Evolutionary conservation across 2,797 vertebrate genomes (phyloP).

Genomic region (Acropternis orthonyx): DNA sequence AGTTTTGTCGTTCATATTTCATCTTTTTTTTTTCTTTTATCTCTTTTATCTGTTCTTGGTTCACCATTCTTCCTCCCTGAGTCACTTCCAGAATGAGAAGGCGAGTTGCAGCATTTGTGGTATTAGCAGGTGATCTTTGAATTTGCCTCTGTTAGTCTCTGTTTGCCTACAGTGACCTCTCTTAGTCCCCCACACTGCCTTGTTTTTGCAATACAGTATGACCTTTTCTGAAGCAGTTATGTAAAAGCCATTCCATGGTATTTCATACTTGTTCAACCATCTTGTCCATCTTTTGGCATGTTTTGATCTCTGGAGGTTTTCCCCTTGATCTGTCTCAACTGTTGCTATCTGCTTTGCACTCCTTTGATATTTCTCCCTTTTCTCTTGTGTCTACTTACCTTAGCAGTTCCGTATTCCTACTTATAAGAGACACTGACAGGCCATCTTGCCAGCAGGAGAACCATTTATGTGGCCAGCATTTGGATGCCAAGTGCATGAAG

Average conservation of each 20-base stretch:
- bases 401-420: background rate
- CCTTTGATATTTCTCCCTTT: slow-evolving; percentile 33
- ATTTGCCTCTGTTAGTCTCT: background rate
- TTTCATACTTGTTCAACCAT: slow-evolving; percentile 22
- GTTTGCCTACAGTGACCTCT: slow-evolving; percentile 15
- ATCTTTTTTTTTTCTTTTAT: background rate
- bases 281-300: slow-evolving; percentile 9
- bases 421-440: background rate
- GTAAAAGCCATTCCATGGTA: background rate
- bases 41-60: background rate
- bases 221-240: slow-evolving; percentile 42
- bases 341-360: slow-evolving; percentile 1
- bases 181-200: background rate
- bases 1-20: background rate
- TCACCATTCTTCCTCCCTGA: background rate
- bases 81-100: background rate
- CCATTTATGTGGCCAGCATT: background rate
- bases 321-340: background rate
- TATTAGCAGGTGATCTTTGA: background rate
- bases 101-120: background rate
- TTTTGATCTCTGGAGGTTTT: slow-evolving; percentile 50
- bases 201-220: background rate
- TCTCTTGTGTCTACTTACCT: background rate
- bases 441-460: background rate
- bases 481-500: background rate